Evolutionary conservation across 2,888 invertebrate species (phyloP).

Genomic region (Mantis religiosa): DNA sequence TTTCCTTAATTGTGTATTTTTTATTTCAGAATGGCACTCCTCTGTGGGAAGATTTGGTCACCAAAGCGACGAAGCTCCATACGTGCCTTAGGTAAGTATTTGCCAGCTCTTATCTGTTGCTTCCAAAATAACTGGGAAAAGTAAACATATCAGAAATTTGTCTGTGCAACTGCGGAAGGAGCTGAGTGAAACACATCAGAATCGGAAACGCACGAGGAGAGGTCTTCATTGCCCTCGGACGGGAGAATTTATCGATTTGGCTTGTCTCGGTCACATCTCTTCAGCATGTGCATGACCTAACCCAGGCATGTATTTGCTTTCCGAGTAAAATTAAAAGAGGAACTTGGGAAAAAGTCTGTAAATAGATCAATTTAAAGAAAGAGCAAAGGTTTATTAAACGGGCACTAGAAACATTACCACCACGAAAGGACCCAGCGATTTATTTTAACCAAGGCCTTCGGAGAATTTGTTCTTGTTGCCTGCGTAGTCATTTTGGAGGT

Average conservation of each 20-base stretch:
- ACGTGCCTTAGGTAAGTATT: slow-evolving; percentile 82
- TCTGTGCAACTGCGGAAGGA: background rate
- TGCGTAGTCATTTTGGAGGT: no score
- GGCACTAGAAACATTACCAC: no score
- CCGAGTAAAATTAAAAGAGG: no score
- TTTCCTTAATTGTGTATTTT: slow-evolving; percentile 35
- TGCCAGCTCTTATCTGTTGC: slow-evolving; percentile 25
- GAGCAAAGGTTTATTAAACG: no score
- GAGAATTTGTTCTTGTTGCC: no score
- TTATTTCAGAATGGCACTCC: slow-evolving; percentile 84
- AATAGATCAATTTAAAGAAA: no score
- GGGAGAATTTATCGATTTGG: background rate
- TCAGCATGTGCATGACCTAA: background rate
- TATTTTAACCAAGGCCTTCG: no score
- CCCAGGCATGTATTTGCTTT: background rate
- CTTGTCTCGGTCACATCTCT: background rate
- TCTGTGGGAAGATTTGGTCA: slow-evolving; percentile 91
- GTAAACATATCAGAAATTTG: background rate
- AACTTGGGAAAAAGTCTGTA: no score
- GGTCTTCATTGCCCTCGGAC: no score
- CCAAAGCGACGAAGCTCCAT: slow-evolving; percentile 91
- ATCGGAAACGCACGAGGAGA: background rate
- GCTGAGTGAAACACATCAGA: background rate
- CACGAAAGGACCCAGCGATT: no score
- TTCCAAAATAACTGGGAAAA: background rate